These are phyloP conservation scores for Clarias laeviceps DNA, from an alignment of 2,797 vertebrate species.

Conservation along the genomic window DNA sequence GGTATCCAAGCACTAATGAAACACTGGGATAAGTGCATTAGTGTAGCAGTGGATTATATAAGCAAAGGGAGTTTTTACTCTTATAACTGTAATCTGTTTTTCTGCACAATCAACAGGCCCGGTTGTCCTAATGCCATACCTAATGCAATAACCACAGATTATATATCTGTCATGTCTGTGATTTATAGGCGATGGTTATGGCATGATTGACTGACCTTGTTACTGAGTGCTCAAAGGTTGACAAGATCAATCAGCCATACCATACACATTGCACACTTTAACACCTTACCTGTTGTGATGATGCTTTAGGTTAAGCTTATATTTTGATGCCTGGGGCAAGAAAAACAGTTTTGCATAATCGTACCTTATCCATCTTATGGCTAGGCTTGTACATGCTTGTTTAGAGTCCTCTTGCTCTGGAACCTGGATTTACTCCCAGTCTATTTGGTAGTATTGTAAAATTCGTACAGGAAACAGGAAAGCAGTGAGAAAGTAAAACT, in stretches of 20 bases:
- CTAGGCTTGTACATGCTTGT: not conserved
- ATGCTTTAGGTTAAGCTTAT: not conserved
- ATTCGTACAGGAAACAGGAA: not conserved
- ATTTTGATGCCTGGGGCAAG: not conserved
- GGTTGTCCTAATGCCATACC: not conserved
- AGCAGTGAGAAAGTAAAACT: not conserved
- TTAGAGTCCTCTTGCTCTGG: not conserved
- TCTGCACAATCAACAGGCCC: no score
- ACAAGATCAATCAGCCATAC: slow-evolving; percentile 8
- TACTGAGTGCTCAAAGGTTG: slow-evolving; percentile 47
- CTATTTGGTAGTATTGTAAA: not conserved
- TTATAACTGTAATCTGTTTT: no score
- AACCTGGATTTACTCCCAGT: not conserved
- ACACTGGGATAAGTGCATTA: no score
- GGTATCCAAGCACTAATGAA: no score
- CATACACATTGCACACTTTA: slow-evolving; percentile 48
- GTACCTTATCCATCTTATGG: not conserved
- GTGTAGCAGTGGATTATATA: no score
- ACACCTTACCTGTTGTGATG: slow-evolving; percentile 28
- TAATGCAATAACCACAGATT: not conserved
- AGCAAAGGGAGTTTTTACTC: no score
- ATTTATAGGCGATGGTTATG: slow-evolving; percentile 17
- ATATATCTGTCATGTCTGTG: not conserved
- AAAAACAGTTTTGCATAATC: not conserved
- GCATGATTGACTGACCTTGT: slow-evolving; percentile 42